These are phyloP conservation scores for Epinotia demarniana DNA, from an alignment of 2,888 invertebrate species.

Conservation along the genomic window DNA sequence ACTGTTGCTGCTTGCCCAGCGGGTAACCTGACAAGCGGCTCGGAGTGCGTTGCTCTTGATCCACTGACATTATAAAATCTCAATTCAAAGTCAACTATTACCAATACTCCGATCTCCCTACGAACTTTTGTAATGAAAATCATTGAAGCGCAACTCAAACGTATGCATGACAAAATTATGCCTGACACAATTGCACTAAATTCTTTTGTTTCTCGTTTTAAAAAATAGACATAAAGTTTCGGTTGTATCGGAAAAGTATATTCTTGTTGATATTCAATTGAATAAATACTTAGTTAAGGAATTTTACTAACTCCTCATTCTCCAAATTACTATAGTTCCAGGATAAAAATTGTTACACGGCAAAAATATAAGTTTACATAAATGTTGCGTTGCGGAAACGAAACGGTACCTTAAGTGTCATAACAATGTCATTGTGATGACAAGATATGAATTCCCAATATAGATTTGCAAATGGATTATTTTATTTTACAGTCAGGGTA, in stretches of 20 bases:
- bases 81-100: background rate
- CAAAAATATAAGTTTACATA: background rate
- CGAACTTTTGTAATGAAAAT: background rate
- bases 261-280: too few species aligned
- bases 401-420: constrained; percentile 33
- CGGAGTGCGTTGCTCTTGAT: background rate
- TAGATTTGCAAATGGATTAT: constrained; percentile 59
- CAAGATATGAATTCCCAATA: constrained; percentile 51
- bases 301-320: background rate
- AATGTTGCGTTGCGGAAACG: background rate
- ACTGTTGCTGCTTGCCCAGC: constrained; percentile 68
- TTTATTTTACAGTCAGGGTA: constrained; percentile 55
- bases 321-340: background rate
- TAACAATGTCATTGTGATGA: constrained; percentile 51
- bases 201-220: constrained; percentile 25
- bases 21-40: constrained; percentile 59
- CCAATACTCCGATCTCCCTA: background rate
- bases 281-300: background rate
- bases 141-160: constrained; percentile 5
- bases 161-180: background rate
- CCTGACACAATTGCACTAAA: constrained; percentile 2
- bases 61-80: constrained; percentile 3
- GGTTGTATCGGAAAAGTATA: too few species aligned
- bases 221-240: background rate
- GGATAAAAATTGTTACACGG: background rate